A percentile compares a stretch with the other conserved stretches of the same genome.
Evolutionary conservation across 1,140 invertebrate genomes (phyloP).

Genomic region (Sitodiplosis mosellana): DNA sequence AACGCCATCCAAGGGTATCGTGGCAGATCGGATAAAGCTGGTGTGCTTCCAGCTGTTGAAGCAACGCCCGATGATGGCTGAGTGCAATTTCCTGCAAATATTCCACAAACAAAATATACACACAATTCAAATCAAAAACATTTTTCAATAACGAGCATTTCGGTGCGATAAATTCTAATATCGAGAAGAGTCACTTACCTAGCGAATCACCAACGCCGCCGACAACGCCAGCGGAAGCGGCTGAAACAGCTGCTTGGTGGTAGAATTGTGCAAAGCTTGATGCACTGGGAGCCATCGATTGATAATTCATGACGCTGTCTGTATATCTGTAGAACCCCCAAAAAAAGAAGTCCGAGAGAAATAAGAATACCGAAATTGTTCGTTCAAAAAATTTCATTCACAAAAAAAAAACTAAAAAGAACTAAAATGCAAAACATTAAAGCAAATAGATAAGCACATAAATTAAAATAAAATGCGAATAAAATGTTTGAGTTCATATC

Average conservation of each 20-base stretch:
- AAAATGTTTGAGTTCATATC: too few relatives aligned
- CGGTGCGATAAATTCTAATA: not conserved
- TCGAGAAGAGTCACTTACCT: constrained; percentile 14
- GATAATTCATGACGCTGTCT: constrained; percentile 26
- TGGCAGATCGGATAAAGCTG: constrained; percentile 70
- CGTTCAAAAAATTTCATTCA: not conserved
- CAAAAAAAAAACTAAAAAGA: not conserved
- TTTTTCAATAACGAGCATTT: too few relatives aligned
- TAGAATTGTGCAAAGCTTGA: constrained; percentile 63
- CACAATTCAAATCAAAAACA: too few relatives aligned
- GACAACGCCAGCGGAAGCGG: constrained; percentile 32
- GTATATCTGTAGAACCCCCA: constrained; percentile 14
- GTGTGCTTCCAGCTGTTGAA: constrained; percentile 34
- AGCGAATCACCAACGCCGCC: constrained; percentile 22
- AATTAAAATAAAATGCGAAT: too few relatives aligned
- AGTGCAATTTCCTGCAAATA: constrained; percentile 18
- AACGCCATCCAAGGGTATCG: constrained; percentile 95
- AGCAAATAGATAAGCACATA: too few relatives aligned
- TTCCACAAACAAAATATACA: too few relatives aligned
- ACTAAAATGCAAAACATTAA: too few relatives aligned
- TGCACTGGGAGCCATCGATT: constrained; percentile 24
- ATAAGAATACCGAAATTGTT: not conserved
- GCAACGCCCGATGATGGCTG: constrained; percentile 35
- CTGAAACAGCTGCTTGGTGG: constrained; percentile 49
- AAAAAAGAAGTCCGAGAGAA: not conserved